A percentile compares a stretch with the other conserved stretches of the same genome.
phyloP scores from a whole-genome alignment of 2,797 vertebrate genomes.

The Falco novaeseelandiae region DNA sequence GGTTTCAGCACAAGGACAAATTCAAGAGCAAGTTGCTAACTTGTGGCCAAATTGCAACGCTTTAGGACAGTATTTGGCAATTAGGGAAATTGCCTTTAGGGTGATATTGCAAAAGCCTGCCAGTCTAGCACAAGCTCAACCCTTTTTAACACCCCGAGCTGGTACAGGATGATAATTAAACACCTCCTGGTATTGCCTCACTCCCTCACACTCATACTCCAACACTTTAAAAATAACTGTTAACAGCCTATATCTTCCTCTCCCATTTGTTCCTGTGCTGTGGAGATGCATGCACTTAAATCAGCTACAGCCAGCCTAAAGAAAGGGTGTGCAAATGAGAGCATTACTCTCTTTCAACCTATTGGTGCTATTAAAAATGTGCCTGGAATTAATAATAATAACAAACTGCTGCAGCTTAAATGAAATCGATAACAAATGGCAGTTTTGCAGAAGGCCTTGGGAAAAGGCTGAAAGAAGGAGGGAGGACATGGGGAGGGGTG shows the following conservation, averaged over 20 bases:
- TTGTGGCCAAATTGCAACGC: background rate
- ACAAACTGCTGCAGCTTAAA: background rate
- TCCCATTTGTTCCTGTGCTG: background rate
- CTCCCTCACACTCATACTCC: background rate
- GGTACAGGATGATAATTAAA: background rate
- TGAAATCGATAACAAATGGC: background rate
- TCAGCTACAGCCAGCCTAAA: background rate
- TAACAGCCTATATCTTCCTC: background rate
- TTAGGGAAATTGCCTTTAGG: background rate
- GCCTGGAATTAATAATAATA: conserved; percentile 7
- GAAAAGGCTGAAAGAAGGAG: background rate
- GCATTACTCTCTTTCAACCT: background rate
- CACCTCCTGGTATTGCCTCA: background rate
- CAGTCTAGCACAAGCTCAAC: background rate
- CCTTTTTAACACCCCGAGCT: background rate
- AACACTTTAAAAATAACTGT: background rate
- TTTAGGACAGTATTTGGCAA: background rate
- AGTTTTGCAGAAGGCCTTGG: background rate
- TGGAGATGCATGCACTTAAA: background rate
- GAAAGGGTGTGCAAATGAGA: background rate
- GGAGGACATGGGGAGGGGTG: background rate
- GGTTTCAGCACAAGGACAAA: background rate
- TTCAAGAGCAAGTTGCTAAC: background rate
- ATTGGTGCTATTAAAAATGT: background rate
- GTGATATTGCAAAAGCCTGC: background rate